Conservation (phyloP, 2,888 invertebrate species). For the Caenorhabditis wallacei region DNA sequence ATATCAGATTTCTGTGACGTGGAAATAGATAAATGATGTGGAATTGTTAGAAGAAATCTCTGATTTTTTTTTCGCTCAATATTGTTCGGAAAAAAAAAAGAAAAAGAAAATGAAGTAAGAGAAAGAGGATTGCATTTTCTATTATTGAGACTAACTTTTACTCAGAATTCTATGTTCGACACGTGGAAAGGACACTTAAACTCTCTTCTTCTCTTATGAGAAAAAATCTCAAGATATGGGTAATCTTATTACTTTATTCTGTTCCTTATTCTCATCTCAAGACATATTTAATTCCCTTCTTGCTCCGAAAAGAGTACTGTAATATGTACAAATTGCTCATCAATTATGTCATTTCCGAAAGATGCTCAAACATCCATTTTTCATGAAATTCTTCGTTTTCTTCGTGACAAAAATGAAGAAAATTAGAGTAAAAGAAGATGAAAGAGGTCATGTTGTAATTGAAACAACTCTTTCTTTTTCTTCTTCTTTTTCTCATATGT, state of each 20-base stretch:
- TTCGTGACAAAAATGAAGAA: slow-evolving; percentile 29
- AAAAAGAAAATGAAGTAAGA: not conserved
- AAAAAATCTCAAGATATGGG: too few relatives aligned
- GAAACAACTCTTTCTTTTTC: slow-evolving; percentile 32
- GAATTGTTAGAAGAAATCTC: not conserved
- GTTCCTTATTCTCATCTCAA: too few relatives aligned
- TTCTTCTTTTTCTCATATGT: slow-evolving; percentile 32
- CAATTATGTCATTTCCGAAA: not conserved
- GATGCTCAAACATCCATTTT: slow-evolving; percentile 20
- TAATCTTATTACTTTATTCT: too few relatives aligned
- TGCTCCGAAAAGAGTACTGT: too few relatives aligned
- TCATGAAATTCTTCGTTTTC: slow-evolving; percentile 2
- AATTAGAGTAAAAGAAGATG: slow-evolving; percentile 10
- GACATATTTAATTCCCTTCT: too few relatives aligned
- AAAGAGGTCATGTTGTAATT: slow-evolving; percentile 41
- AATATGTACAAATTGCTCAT: not conserved
- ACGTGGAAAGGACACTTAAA: too few relatives aligned
- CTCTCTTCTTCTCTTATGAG: too few relatives aligned
- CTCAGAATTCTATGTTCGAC: not conserved
- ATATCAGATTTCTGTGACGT: slow-evolving; percentile 21
- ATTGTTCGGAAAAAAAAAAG: not conserved
- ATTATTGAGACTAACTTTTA: not conserved
- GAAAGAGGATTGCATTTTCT: not conserved
- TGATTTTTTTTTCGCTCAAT: not conserved
- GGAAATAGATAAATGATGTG: slow-evolving; percentile 7